Conservation (phyloP, 2,888 invertebrate genomes). For the Lasioglossum vierecki region DNA sequence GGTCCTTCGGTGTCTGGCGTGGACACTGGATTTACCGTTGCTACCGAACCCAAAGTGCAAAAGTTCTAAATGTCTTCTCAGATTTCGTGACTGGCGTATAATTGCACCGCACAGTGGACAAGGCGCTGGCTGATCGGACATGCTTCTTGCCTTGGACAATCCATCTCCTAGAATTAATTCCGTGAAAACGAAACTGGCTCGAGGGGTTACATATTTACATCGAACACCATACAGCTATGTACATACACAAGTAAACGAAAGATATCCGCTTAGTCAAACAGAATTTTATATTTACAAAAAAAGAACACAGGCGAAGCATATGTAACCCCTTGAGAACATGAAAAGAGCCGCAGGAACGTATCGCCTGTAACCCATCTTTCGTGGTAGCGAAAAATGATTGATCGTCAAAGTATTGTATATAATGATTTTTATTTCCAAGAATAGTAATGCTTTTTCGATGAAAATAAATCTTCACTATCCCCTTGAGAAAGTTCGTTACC, state of each 20-base stretch:
- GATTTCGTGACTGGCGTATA: slow-evolving; percentile 86
- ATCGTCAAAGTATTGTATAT: slow-evolving; percentile 10
- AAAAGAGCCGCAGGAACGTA: not conserved
- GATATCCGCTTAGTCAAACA: not conserved
- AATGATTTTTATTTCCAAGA: slow-evolving; percentile 16
- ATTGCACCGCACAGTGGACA: slow-evolving; percentile 87
- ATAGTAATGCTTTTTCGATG: slow-evolving; percentile 8
- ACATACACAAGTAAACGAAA: not conserved
- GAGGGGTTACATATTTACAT: slow-evolving; percentile 16
- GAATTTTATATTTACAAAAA: not conserved
- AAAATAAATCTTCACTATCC: slow-evolving; percentile 70
- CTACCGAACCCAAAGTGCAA: slow-evolving; percentile 79
- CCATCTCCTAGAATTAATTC: slow-evolving; percentile 74
- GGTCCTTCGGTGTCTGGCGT: slow-evolving; percentile 66
- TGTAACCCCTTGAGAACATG: slow-evolving; percentile 9
- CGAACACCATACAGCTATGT: not conserved
- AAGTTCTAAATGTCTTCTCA: slow-evolving; percentile 85
- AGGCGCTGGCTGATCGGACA: slow-evolving; percentile 86
- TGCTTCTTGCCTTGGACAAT: slow-evolving; percentile 85
- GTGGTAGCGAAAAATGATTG: not conserved
- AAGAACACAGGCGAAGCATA: not conserved
- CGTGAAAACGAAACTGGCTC: slow-evolving; percentile 37
- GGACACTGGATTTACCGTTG: slow-evolving; percentile 68
- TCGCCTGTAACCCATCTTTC: not conserved
- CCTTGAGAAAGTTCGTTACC: slow-evolving; percentile 43